Evolutionary conservation across 2,113 vertebrate genomes (phyloP), one percentile per base, ranked within the genome.

Genomic region (Brachionichthys hirsutus): DNA sequence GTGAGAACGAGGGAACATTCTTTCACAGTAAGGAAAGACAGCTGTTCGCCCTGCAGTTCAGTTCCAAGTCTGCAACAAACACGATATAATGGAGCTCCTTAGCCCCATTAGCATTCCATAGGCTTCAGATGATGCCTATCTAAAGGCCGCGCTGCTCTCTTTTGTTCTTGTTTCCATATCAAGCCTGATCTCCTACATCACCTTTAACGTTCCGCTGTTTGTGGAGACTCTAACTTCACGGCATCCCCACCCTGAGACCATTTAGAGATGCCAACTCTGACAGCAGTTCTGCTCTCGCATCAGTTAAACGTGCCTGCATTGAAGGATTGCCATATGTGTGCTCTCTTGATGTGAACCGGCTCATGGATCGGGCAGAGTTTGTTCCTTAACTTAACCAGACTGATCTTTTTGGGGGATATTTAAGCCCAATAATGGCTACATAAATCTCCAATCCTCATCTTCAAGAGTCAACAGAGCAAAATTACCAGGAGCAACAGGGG

Each of bases 111-210:
- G 18, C 68, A 71, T 58, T 34, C 55, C 56, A 48, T 12, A 53
- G 22, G 64, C 60, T 71, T 65, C 3, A 54, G 46, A 20, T 57
- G 57, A 75, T 54, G 20, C 44, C 35, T 34, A 61, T 71, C 61
- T 61, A 59, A 63, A 36, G 45, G 53, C 54, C 48, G 20, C 55
- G 46, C 54, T 50, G 56, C 48, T 63, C 19, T 74, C 63, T 62
- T 64, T 84, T 83, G 63, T 80, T 74, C 43, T 38, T 57, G 54
- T 62, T 84, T 66, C 56, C 55, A 42, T 59, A 52, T 40, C 48
- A 50, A 44, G 51, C 9, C 46, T 65, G 65, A 73, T 83, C 78
- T 67, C 35, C 22, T 3, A 22, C 61, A 61, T 72, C 18, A 15
- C 15, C 55, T 53, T 69, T n/a, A 76, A 35, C 24, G 62, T 24